phyloP scores from a whole-genome alignment of 1,140 invertebrate genomes.

The Periplaneta americana region DNA sequence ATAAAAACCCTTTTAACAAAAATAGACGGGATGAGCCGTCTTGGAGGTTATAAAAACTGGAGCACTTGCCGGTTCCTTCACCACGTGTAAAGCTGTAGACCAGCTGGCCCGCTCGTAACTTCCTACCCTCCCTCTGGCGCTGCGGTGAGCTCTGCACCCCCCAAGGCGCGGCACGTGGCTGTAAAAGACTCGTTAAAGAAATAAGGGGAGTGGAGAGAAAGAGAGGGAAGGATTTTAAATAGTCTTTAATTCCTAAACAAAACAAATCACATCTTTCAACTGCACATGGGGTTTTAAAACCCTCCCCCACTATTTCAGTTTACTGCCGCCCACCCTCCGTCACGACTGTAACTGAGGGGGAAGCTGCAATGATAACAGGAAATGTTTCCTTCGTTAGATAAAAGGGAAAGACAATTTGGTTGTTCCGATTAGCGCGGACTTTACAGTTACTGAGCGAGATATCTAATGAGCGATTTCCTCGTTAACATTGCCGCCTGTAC shows the following conservation, averaged over 20 bases:
- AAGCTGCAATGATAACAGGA: neutral
- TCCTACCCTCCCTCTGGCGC: neutral
- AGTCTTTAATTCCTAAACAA: neutral
- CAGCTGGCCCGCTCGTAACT: neutral
- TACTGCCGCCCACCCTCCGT: neutral
- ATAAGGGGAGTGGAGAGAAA: neutral
- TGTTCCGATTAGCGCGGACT: no score
- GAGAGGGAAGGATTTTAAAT: no score
- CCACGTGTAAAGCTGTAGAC: neutral
- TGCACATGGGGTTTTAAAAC: neutral
- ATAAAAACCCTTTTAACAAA: neutral
- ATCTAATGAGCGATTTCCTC: no score
- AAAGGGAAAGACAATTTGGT: no score
- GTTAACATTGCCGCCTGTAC: no score
- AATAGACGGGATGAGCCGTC: neutral
- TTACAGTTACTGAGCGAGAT: no score
- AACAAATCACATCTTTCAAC: neutral
- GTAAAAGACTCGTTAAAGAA: neutral
- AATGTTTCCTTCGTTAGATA: neutral
- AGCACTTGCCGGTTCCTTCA: neutral
- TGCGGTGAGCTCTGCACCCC: neutral
- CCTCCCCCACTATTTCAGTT: neutral
- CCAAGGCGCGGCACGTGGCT: neutral
- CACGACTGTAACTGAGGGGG: neutral
- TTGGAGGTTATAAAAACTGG: neutral